phyloP scores from a whole-genome alignment of 2,888 invertebrate species.

The Netelia inedita region DNA sequence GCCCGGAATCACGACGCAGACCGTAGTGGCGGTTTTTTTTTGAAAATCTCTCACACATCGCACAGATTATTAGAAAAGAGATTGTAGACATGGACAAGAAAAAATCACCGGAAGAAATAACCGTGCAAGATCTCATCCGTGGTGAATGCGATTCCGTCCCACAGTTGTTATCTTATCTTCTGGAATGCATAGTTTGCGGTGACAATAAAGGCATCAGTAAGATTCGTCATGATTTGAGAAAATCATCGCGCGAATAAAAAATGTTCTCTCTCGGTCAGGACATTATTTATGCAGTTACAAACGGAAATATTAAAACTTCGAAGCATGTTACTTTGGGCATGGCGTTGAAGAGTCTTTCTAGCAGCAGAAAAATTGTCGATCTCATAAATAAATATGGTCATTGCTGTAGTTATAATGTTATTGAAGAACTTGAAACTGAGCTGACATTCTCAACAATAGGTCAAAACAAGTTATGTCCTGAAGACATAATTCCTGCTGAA shows the following conservation, averaged over 20 bases:
- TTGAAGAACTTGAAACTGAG: conserved; percentile 78
- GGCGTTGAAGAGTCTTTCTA: conserved; percentile 77
- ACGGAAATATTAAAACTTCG: conserved; percentile 71
- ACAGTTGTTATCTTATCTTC: conserved; percentile 6
- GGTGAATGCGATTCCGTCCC: conserved; percentile 25
- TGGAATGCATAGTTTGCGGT: conserved; percentile 14
- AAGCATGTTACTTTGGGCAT: conserved; percentile 76
- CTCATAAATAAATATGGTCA: conserved; percentile 79
- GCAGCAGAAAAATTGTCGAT: conserved; percentile 75
- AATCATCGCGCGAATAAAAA: conserved; percentile 1
- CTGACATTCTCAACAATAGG: conserved; percentile 57
- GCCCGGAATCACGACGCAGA: no score
- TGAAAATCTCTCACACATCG: no score
- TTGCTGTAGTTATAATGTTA: conserved; percentile 74
- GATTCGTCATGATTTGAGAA: conserved; percentile 8
- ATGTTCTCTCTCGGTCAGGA: conserved; percentile 43
- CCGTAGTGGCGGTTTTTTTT: no score
- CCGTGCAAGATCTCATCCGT: conserved; percentile 29
- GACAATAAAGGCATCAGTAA: conserved; percentile 1
- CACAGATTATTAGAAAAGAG: conserved; percentile 19
- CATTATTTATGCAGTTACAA: conserved; percentile 69
- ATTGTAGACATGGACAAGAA: conserved; percentile 11
- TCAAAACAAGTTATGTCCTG: conserved; percentile 54
- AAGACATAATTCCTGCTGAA: conserved; percentile 51
- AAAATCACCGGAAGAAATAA: conserved; percentile 29